Evolutionary conservation across 2,113 vertebrate genomes (phyloP), one percentile per base, ranked within the genome.

Genomic region (Ptyas mucosa): DNA sequence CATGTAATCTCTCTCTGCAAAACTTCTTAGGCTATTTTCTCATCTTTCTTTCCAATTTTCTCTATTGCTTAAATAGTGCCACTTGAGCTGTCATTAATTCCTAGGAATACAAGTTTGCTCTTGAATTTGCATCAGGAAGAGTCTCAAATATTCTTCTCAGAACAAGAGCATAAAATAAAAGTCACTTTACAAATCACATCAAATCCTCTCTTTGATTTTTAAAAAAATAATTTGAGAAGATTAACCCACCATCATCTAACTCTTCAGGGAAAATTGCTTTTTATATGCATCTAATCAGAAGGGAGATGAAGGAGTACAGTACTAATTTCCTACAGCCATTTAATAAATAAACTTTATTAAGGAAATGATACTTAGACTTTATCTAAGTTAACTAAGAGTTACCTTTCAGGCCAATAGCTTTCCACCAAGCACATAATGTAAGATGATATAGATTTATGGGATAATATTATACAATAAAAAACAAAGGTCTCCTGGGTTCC

Each of bases 101-200:
- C 87, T n/a, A 75, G 92, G 26, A 23, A 95, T 92, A 75, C 90
- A 1, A 88, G 29, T 0, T 92, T 43, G 89, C 52, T 88, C 7
- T 92, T 90, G 51, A 94, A 87, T 94, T 94, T 92, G 29, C 88
- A 88, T 39, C 64, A 4, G 18, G 39, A 49, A 89, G 92, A 54
- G 1, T 81, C 1, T 94, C 58, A 95, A 29, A 94, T 92, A 90
- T 90, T 93, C 29, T 92, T 69, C 8, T 34, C 4, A 34, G 29
- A 90, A 94, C 94, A 94, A 0, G 0, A 10, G 15, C 88, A 91
- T 92, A 69, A 39, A 94, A 26, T 8, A 91, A 89, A 14, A n/a
- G 21, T 1, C 1, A 93, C 85, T 93, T 90, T 93, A 7, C 91
- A 93, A 93, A 93, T 94, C 21, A 89, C 94, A 94, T 34, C 26